Base-by-base conservation (phyloP, 92 coral and sea anemone genomes). In the Nematostella vectensis region DNA sequence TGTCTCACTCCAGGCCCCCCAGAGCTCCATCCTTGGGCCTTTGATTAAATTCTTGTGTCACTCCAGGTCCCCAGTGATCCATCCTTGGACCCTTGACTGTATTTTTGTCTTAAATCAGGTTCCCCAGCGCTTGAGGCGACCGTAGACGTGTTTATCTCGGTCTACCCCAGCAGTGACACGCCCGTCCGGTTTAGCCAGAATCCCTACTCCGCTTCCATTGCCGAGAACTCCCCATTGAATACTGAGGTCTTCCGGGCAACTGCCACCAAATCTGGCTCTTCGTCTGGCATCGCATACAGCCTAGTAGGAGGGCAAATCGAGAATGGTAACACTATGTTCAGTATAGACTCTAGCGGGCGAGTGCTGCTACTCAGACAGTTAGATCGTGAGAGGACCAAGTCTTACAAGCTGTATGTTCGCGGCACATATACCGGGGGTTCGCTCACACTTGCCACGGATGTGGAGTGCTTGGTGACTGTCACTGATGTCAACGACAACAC, bases 241-340 rank as follows among this genome's bases (percentile, higher is more conserved):
- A 27, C 81, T 2, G 47, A 17, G 10, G 83, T 85, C 2, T 27
- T 71, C 39, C n/a, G n/a, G n/a, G 83, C 70, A 2, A 27, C 31
- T 29, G 77, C 87, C 1, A 65, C 64, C 4, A 66, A 66, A 39
- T 42, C 63, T 2, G 82, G 82, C 4, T 68, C 74, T 1, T 39
- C 68, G 1, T 48, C 55, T 62, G 29, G 53, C 3, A 72, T 68
- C 40, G 17, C 39, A 10, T 85, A 85, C 53, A 6, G 11, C 4
- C 73, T 85, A 44, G 95, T 85, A 42, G 95, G 95, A 62, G 95
- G 88, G 31, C 56, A 79, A 59, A 55, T 3, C 21, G 76, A 80
- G 9, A n/a, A n/a, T n/a, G n/a, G n/a, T n/a, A n/a, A n/a, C n/a
- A n/a, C n/a, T n/a, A 45, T 54, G 3, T 85, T 85, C 47, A 22